Evolutionary conservation across 2,797 vertebrate genomes (phyloP).

Genomic region (Fistularia tabacaria): DNA sequence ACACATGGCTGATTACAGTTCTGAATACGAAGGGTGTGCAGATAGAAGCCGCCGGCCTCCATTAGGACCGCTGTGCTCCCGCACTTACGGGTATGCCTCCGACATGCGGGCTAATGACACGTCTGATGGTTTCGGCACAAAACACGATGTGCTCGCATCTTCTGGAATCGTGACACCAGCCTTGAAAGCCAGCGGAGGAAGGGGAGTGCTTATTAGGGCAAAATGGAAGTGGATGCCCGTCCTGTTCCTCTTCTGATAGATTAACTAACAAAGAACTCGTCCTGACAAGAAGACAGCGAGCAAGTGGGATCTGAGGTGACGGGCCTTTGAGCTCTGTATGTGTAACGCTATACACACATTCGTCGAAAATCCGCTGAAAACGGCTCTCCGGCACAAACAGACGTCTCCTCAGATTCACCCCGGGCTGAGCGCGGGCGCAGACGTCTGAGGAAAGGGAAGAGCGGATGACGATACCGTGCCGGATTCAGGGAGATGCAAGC

Average conservation of each 20-base stretch:
- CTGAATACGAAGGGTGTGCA: too few species aligned
- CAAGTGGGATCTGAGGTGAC: constrained; percentile 35
- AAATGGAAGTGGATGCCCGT: constrained; percentile 39
- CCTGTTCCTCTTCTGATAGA: constrained; percentile 15
- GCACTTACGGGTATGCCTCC: too few species aligned
- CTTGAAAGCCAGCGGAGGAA: constrained; percentile 16
- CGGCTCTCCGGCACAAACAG: constrained; percentile 20
- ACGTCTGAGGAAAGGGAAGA: constrained; percentile 40
- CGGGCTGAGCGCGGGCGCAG: constrained; percentile 22
- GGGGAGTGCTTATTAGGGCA: constrained; percentile 24
- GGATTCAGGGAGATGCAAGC: too few species aligned
- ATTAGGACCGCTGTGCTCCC: too few species aligned
- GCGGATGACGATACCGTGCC: constrained; percentile 26
- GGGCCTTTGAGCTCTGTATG: constrained; percentile 53
- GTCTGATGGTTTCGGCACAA: too few species aligned
- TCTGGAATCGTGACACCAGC: constrained; percentile 6
- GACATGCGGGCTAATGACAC: too few species aligned
- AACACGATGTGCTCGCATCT: too few species aligned
- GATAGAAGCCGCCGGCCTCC: too few species aligned
- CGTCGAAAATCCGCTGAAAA: constrained; percentile 28
- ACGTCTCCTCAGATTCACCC: constrained; percentile 29
- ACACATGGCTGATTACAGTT: too few species aligned
- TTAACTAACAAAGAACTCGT: not conserved
- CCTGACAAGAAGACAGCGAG: too few species aligned
- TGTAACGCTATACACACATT: constrained; percentile 30